Evolutionary conservation across 2,113 vertebrate genomes (phyloP).

Genomic region (Opisthocomus hoazin): DNA sequence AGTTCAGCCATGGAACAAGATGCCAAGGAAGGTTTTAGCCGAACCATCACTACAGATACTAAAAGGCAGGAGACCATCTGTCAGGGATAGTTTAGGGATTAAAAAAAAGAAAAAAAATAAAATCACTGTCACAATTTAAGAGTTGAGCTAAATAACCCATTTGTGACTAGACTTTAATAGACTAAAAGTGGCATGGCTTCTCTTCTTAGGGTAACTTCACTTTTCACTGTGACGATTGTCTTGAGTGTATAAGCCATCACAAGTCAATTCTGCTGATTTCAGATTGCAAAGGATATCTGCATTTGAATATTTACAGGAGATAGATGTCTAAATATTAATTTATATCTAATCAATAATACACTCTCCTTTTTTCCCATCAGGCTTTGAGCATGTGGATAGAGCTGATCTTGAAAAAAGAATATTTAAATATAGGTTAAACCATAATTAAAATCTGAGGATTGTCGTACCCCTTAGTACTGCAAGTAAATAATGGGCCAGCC

Average conservation of each 20-base stretch:
- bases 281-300: background rate
- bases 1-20: conserved; percentile 19
- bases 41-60: conserved; percentile 10
- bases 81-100: conserved; percentile 28
- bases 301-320: background rate
- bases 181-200: background rate
- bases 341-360: background rate
- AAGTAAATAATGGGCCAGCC: background rate
- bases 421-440: background rate
- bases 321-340: background rate
- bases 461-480: background rate
- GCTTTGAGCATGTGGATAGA: background rate
- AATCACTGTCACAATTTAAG: background rate
- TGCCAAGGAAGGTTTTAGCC: conserved; percentile 45
- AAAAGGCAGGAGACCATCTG: conserved; percentile 53
- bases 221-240: background rate
- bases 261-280: background rate
- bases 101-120: background rate
- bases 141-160: background rate
- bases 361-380: background rate
- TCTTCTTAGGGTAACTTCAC: background rate
- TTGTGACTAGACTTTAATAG: background rate
- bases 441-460: background rate
- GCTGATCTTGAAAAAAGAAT: background rate
- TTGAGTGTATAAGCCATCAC: background rate